A percentile compares a stretch with the other conserved stretches of the same genome.
phyloP scores from a whole-genome alignment of 2,113 vertebrate species.

The Anguilla japonica region DNA sequence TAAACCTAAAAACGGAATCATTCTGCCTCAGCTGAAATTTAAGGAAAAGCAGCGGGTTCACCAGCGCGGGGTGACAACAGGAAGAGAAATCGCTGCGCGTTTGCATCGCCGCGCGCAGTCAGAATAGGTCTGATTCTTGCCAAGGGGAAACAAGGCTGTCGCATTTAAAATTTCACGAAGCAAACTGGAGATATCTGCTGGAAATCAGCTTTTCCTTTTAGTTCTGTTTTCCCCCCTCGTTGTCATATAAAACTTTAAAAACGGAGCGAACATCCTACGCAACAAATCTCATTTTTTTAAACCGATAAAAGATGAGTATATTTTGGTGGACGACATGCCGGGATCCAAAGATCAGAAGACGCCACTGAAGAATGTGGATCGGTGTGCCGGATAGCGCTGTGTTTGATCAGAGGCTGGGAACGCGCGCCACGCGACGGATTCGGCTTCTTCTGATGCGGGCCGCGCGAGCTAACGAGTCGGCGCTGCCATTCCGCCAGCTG shows the following conservation, averaged over 20 bases:
- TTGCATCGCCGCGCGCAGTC: slow-evolving; percentile 2
- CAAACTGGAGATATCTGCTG: slow-evolving; percentile 14
- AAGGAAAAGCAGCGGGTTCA: neutral
- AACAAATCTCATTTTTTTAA: slow-evolving; percentile 14
- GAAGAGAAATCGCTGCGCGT: neutral
- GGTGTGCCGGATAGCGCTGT: neutral
- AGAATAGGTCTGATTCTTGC: neutral
- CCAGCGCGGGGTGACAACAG: neutral
- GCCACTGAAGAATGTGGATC: neutral
- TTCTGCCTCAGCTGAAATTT: no score
- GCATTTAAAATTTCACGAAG: slow-evolving; percentile 3
- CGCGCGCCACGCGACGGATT: neutral
- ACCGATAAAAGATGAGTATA: slow-evolving; percentile 18
- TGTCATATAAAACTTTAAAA: neutral
- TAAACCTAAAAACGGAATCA: neutral
- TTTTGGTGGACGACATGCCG: neutral
- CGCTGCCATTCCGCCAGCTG: neutral
- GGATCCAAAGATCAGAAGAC: slow-evolving; percentile 9
- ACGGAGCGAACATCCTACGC: neutral
- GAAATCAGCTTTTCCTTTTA: neutral
- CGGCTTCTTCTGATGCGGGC: neutral
- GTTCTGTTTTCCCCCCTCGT: neutral
- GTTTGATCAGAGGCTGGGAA: slow-evolving; percentile 23
- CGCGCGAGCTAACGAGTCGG: neutral
- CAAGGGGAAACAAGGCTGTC: neutral